A percentile compares a stretch with the other conserved stretches of the same genome.
Evolutionary conservation across 1,140 invertebrate genomes (phyloP).

Genomic region (Musca domestica): DNA sequence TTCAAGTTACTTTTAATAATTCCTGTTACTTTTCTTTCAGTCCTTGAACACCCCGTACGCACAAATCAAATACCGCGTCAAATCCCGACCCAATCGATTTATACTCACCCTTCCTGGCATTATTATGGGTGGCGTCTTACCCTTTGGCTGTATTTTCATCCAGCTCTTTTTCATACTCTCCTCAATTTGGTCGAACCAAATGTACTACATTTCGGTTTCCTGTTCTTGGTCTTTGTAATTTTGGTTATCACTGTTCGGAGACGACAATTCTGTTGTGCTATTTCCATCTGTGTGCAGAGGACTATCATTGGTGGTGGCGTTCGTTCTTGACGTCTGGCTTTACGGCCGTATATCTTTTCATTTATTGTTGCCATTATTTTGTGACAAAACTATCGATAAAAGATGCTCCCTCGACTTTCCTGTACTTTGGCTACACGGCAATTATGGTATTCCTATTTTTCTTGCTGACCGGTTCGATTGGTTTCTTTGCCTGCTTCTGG

Average conservation of each 20-base stretch:
- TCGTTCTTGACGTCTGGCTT: conserved; percentile 96
- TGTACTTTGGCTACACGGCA: conserved; percentile 97
- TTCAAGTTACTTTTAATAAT: not conserved
- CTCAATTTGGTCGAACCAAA: conserved; percentile 96
- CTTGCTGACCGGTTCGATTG: conserved; percentile 94
- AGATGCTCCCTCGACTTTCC: conserved; percentile 88
- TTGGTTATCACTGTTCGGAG: conserved; percentile 98
- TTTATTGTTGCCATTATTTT: conserved; percentile 98
- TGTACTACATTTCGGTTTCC: conserved; percentile 99
- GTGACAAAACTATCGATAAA: conserved; percentile 93
- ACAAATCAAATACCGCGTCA: conserved; percentile 98
- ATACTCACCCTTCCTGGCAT: conserved; percentile 94
- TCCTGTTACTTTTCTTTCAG: conserved; percentile 56
- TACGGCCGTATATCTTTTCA: conserved; percentile 93
- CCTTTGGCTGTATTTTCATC: conserved; percentile 99
- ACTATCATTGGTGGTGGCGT: conserved; percentile 75
- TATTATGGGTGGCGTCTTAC: conserved; percentile 96
- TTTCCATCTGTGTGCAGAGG: conserved; percentile 98
- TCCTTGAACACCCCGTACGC: conserved; percentile 93
- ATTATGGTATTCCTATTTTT: conserved; percentile 99
- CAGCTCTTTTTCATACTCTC: conserved; percentile 99
- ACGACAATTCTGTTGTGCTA: conserved; percentile 97
- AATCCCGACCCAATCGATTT: conserved; percentile 96
- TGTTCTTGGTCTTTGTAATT: conserved; percentile 97
- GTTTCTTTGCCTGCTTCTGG: conserved; percentile 98